These are phyloP conservation scores for Dermolepida albohirtum DNA, from an alignment of 2,888 invertebrate species.

Conservation along the genomic window DNA sequence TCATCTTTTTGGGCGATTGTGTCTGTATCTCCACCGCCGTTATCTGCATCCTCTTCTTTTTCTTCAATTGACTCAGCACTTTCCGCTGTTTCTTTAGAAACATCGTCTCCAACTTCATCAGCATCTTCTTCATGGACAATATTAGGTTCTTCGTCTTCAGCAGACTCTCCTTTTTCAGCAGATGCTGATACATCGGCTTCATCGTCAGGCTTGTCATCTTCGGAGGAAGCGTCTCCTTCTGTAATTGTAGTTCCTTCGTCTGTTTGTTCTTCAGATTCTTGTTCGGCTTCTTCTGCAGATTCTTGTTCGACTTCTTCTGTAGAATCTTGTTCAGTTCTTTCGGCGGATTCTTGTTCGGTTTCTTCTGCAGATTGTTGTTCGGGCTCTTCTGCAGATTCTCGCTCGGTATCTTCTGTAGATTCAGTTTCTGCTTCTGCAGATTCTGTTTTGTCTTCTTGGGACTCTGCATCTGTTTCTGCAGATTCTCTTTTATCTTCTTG, in stretches of 20 bases:
- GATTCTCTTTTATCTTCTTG: conserved; percentile 40
- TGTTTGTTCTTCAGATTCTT: conserved; percentile 52
- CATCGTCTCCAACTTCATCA: conserved; percentile 34
- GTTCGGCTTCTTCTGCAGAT: conserved; percentile 44
- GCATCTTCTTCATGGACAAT: not conserved
- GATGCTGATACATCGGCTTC: conserved; percentile 37
- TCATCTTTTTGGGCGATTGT: conserved; percentile 14
- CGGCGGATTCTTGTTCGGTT: conserved; percentile 46
- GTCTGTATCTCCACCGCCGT: conserved; percentile 1
- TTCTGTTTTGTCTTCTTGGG: conserved; percentile 47
- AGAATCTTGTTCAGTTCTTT: conserved; percentile 65
- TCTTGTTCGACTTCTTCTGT: conserved; percentile 65
- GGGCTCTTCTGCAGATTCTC: conserved; percentile 66
- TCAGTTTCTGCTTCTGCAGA: conserved; percentile 54
- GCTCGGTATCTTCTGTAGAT: conserved; percentile 64
- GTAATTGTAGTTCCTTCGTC: conserved; percentile 45
- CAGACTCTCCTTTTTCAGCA: conserved; percentile 42
- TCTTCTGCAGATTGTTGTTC: conserved; percentile 59
- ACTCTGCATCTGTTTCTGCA: conserved; percentile 46
- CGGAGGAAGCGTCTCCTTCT: conserved; percentile 43
- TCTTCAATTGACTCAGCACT: conserved; percentile 39
- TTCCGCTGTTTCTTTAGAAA: conserved; percentile 40
- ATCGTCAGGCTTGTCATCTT: conserved; percentile 41
- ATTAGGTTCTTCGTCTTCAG: conserved; percentile 11
- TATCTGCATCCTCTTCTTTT: conserved; percentile 13